Evolutionary conservation across 2,888 invertebrate species (phyloP), one percentile per base, ranked within the genome.

Genomic region (Macaria liturata): DNA sequence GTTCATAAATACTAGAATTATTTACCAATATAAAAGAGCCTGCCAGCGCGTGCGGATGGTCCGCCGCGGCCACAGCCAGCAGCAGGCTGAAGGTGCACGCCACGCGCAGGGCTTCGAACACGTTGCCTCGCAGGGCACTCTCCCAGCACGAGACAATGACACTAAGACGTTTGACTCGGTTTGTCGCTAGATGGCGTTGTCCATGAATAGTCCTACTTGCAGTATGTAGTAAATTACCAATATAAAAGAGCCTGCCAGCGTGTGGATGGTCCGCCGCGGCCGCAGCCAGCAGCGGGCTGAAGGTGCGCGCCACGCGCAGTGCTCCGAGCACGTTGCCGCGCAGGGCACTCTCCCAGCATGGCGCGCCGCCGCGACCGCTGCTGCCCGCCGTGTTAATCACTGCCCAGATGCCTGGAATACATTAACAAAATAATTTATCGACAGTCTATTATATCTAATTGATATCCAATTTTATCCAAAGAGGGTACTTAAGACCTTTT

Each of bases 371-470:
- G 8, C 95, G 94, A 58, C 95, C 95, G 58, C 95, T 94, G 69
- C 95, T 92, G 34, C 97, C 96, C 31, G 96, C 96, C 37, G 97
- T 97, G 84, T 97, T 96, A 64, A 97, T 94, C 32, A 97, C 96
- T 49, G 96, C 96, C 94, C 96, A 96, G 55, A 96, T 92, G 62
- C 96, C 96, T 96, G 81, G 3, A 84, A 86, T 69, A 68, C n/a
- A 40, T 6, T 6, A 2, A 37, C 34, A 37, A 20, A 20, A 20
- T 20, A 20, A 20, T 20, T 20, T 1, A 20, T 20, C 2, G 20
- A 20, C 20, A 20, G 20, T 20, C 20, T 20, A 20, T 20, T 20
- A 20, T 20, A 20, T 20, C 20, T 20, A 20, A 2, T 20, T 20
- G 20, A 1, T 20, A 20, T 20, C 20, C 2, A 20, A 20, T 20